phyloP scores from a whole-genome alignment of 2,113 vertebrate genomes.

The Gymnogyps californianus region DNA sequence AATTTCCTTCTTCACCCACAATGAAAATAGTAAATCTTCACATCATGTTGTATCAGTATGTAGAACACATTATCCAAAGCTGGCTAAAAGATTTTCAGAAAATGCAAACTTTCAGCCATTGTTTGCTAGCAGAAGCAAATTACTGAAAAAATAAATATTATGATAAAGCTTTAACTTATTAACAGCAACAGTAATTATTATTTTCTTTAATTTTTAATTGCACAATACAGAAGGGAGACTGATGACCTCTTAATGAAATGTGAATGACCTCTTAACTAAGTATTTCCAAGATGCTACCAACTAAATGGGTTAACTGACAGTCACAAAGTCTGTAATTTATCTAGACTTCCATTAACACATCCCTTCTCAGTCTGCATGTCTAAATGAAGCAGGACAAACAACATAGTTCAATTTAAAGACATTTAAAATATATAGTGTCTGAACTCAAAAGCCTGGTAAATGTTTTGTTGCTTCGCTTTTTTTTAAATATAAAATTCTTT shows the following conservation, averaged over 20 bases:
- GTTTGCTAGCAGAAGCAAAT: not conserved
- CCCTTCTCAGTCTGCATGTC: not conserved
- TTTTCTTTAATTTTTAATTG: not conserved
- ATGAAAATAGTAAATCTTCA: not conserved
- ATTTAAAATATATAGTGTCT: not conserved
- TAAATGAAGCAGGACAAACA: not conserved
- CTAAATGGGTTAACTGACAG: not conserved
- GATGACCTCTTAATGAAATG: not conserved
- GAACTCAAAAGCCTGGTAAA: not conserved
- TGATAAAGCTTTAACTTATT: not conserved
- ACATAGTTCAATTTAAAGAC: not conserved
- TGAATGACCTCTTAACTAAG: not conserved
- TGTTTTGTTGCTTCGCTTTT: not conserved
- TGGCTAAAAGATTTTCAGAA: not conserved
- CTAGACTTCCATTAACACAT: not conserved
- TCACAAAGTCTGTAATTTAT: not conserved
- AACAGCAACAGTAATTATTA: not conserved
- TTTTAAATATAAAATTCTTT: not conserved
- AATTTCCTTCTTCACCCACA: not conserved
- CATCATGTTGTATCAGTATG: rapidly evolving
- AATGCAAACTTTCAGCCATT: not conserved
- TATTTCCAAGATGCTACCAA: not conserved
- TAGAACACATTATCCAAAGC: not conserved
- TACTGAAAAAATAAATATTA: not conserved
- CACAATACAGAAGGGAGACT: not conserved